A percentile compares a stretch with the other conserved stretches of the same genome.
Conservation (phyloP, 2,888 invertebrate genomes). For the Rotaria sp. region DNA sequence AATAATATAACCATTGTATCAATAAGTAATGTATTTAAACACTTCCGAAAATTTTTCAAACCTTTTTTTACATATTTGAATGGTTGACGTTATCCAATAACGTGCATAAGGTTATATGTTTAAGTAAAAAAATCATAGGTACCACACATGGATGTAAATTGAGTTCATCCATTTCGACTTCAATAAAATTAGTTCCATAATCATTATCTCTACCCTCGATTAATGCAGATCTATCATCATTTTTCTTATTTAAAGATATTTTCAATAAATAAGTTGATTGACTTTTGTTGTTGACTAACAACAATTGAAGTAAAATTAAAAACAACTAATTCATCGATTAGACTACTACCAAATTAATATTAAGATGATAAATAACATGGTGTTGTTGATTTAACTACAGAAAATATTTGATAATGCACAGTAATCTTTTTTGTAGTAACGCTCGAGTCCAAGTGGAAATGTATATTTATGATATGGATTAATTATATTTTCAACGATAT, state of each 20-base stretch:
- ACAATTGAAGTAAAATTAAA: conserved; percentile 55
- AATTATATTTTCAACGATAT: conserved; percentile 62
- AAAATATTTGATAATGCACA: not conserved
- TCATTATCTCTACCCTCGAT: conserved; percentile 43
- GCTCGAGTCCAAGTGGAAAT: conserved; percentile 60
- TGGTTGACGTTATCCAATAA: conserved; percentile 59
- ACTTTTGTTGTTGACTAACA: not conserved
- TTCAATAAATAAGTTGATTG: not conserved
- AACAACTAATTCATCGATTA: conserved; percentile 63
- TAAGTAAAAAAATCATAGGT: conserved; percentile 61
- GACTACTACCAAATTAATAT: conserved; percentile 62
- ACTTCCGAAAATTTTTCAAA: conserved; percentile 42
- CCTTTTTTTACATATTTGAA: conserved; percentile 45
- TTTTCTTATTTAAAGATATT: no score
- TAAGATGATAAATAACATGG: conserved; percentile 59
- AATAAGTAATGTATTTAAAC: conserved; percentile 32
- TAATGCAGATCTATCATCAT: conserved; percentile 21
- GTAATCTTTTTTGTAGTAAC: not conserved
- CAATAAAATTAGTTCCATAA: conserved; percentile 52
- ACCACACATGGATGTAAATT: conserved; percentile 69
- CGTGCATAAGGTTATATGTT: conserved; percentile 59
- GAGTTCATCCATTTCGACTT: conserved; percentile 62
- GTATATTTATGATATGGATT: conserved; percentile 58
- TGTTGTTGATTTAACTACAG: conserved; percentile 38
- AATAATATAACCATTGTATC: conserved; percentile 62